Conservation (phyloP, 2,797 vertebrate species). For the Jordanella pulchra region DNA sequence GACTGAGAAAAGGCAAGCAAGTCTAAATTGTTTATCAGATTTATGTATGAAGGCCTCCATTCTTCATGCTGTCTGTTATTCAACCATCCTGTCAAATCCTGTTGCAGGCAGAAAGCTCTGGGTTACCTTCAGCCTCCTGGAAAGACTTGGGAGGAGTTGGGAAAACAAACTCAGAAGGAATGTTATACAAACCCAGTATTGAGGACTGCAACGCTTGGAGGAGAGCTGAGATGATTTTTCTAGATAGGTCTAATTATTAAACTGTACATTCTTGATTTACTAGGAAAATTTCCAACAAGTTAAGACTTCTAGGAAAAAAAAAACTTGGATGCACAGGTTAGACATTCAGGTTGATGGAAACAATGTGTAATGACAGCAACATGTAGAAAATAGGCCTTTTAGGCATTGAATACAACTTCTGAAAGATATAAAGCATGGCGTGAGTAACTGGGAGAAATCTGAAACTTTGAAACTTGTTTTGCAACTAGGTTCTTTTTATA, state of each 20-base stretch:
- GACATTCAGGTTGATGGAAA: neutral
- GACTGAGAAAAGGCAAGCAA: neutral
- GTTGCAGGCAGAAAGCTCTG: neutral
- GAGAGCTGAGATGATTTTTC: neutral
- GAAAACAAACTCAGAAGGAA: constrained; percentile 27
- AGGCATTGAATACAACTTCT: neutral
- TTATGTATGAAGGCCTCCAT: neutral
- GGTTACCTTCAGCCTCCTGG: constrained; percentile 42
- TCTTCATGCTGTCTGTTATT: neutral
- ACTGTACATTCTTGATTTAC: neutral
- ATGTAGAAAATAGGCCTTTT: neutral
- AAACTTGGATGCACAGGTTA: neutral
- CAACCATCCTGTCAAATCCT: neutral
- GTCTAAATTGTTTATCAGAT: constrained; percentile 28
- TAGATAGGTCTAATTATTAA: constrained; percentile 10
- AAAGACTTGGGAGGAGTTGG: constrained; percentile 27
- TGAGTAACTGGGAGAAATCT: neutral
- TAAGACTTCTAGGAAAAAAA: neutral
- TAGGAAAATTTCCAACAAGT: neutral
- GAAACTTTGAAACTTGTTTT: neutral
- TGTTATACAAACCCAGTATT: neutral
- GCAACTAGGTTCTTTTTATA: constrained; percentile 21
- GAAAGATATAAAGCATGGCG: neutral
- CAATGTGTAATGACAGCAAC: neutral
- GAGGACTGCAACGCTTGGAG: neutral